phyloP scores from a whole-genome alignment of 2,113 vertebrate species.

The Pseudorhombus dupliciocellatus region DNA sequence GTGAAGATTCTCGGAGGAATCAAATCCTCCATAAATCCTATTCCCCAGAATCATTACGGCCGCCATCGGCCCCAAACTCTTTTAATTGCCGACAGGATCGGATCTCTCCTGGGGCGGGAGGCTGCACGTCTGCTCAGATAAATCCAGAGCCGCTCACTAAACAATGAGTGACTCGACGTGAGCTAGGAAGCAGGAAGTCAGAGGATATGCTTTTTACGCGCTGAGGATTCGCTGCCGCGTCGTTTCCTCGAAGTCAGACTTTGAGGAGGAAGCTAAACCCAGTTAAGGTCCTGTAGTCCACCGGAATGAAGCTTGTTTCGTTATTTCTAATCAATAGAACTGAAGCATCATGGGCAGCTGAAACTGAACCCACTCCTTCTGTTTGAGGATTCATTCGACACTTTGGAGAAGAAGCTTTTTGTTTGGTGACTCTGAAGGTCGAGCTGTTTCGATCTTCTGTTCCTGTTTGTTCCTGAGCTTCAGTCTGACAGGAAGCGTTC shows the following conservation, averaged over 20 bases:
- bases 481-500: too few species aligned
- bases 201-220: not conserved
- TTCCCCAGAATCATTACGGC: slow-evolving; percentile 38
- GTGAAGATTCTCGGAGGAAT: slow-evolving; percentile 16
- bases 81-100: slow-evolving; percentile 40
- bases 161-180: slow-evolving; percentile 1
- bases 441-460: too few species aligned
- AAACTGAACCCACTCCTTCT: too few species aligned
- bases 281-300: too few species aligned
- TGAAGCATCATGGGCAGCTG: too few species aligned
- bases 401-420: too few species aligned
- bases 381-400: too few species aligned
- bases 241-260: not conserved
- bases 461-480: too few species aligned
- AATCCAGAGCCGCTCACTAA: slow-evolving; percentile 3
- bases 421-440: too few species aligned
- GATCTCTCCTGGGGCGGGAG: slow-evolving; percentile 1
- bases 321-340: too few species aligned
- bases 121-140: slow-evolving; percentile 5
- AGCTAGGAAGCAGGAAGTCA: slow-evolving; percentile 10
- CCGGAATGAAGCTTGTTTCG: too few species aligned
- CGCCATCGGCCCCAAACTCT: slow-evolving; percentile 34
- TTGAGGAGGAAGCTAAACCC: not conserved
- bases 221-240: not conserved
- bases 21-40: slow-evolving; percentile 15